Evolutionary conservation across 2,888 invertebrate genomes (phyloP), one percentile per base, ranked within the genome.

Genomic region (Leptinotarsa haldemani): DNA sequence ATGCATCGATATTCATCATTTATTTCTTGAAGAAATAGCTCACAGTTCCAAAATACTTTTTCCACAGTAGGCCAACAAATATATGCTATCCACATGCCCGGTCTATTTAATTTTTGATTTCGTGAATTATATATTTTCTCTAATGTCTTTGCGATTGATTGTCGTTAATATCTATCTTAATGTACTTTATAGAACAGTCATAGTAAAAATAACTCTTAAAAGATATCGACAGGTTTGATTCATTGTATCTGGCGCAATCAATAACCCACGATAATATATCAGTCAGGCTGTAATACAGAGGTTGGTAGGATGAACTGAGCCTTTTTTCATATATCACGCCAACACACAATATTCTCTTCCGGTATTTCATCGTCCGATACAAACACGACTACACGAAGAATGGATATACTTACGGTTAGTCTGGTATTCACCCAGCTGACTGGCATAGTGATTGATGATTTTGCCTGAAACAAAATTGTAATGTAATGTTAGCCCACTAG

Each of bases 201-300:
- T 40, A 12, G 12, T 12, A 0, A 12, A 40, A 40, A 40, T 40
- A 40, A 40, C 40, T 40, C 9, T 9, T 40, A 9, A 84, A 84
- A 85, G 82, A 81, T 83, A 85, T 83, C 80, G 85, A 83, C 84
- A 85, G 83, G 73, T 82, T 75, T 85, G 84, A 85, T 85, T 84
- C 84, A 85, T 85, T 83, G 82, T 81, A 77, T 77, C 74, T 77
- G 82, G 81, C 81, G 82, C 80, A 84, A 85, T 85, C 84, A 84
- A 85, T 85, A 84, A 80, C 79, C 78, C 74, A 77, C 80, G 82
- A 83, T 82, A 83, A 84, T 84, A 82, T 82, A 83, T 82, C 83
- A 82, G 72, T 76, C 69, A 78, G 70, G 67, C 64, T 64, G 67
- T 75, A 66, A 70, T 71, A 67, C 68, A 65, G 73, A 52, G 65